Evolutionary conservation across 1,140 invertebrate genomes (phyloP).

Genomic region (Metopolophium dirhodum): DNA sequence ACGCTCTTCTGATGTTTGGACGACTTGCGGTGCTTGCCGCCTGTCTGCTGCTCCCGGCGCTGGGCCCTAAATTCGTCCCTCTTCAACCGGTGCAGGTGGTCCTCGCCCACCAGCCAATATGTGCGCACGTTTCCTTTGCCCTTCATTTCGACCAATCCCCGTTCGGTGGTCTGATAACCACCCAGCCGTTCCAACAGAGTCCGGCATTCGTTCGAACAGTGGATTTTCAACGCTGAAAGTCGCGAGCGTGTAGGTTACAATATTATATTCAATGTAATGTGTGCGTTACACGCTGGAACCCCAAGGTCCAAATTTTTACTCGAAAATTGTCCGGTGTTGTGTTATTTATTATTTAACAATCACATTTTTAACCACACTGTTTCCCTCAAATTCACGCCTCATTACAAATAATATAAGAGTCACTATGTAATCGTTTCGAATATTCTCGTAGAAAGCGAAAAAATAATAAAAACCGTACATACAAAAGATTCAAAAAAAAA

Average conservation of each 20-base stretch:
- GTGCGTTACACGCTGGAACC: too few species aligned
- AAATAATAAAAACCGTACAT: neutral
- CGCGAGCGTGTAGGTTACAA: neutral
- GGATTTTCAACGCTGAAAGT: slow-evolving; percentile 78
- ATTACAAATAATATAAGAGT: too few species aligned
- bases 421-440: too few species aligned
- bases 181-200: slow-evolving; percentile 76
- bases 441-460: neutral
- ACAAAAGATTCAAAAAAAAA: too few species aligned
- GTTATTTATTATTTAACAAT: too few species aligned
- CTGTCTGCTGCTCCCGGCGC: slow-evolving; percentile 61
- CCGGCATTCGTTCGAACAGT: slow-evolving; percentile 80
- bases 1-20: neutral
- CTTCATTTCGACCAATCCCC: slow-evolving; percentile 84
- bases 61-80: slow-evolving; percentile 67
- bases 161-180: slow-evolving; percentile 78
- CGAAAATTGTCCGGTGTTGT: too few species aligned
- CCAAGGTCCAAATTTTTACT: too few species aligned
- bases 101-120: slow-evolving; percentile 85
- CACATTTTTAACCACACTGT: too few species aligned
- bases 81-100: slow-evolving; percentile 66
- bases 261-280: neutral
- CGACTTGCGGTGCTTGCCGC: slow-evolving; percentile 40
- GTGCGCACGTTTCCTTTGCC: slow-evolving; percentile 85
- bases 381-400: too few species aligned